Conservation (phyloP, 2,888 invertebrate species). For the Diabrotica balteata region DNA sequence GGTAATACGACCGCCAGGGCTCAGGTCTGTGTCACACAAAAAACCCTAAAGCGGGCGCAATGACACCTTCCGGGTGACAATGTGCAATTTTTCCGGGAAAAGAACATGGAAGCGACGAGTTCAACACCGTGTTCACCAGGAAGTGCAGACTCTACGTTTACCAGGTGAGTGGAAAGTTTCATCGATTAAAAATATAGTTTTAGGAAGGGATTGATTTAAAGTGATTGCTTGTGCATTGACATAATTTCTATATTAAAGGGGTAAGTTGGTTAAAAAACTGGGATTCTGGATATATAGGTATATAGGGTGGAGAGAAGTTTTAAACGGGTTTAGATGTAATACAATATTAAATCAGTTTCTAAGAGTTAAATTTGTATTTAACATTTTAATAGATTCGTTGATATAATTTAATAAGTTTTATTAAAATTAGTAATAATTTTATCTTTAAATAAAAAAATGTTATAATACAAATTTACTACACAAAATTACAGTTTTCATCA, state of each 20-base stretch:
- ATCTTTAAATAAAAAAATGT: too few species aligned
- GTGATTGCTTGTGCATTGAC: constrained; percentile 7
- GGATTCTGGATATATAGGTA: constrained; percentile 14
- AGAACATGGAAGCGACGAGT: constrained; percentile 58
- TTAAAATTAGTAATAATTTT: too few species aligned
- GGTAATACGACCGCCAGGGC: constrained; percentile 22
- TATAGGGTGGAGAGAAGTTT: constrained; percentile 10
- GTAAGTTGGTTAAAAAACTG: neutral
- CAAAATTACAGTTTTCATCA: too few species aligned
- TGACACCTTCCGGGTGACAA: constrained; percentile 39
- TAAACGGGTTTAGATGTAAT: neutral
- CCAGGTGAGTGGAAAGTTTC: constrained; percentile 49
- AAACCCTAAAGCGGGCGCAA: constrained; percentile 23
- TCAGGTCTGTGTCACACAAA: constrained; percentile 27
- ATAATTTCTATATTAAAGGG: neutral
- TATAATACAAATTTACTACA: too few species aligned
- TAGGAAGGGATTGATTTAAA: neutral
- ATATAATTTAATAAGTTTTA: too few species aligned
- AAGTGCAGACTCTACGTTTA: constrained; percentile 58
- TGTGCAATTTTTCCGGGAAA: constrained; percentile 31
- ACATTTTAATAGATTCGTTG: too few species aligned
- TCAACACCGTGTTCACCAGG: constrained; percentile 56
- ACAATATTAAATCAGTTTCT: too few species aligned
- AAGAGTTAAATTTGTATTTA: too few species aligned
- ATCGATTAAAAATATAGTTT: constrained; percentile 10